A percentile compares a stretch with the other conserved stretches of the same genome.
Conservation (phyloP, 1,140 invertebrate species). For the Asbolus verrucosus region DNA sequence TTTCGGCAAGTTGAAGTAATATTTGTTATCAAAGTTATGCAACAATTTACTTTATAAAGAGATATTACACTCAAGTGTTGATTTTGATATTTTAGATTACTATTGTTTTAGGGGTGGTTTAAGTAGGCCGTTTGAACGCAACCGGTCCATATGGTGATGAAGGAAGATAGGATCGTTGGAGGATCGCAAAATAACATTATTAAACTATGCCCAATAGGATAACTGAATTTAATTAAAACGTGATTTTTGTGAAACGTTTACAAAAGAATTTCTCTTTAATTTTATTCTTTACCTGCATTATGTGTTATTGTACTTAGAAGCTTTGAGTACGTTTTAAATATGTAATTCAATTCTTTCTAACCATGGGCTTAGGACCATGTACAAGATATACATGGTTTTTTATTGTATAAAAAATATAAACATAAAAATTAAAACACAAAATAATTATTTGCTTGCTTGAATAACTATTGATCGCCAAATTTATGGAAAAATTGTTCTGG, state of each 20-base stretch:
- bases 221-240: constrained; percentile 1
- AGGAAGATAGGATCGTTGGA: background rate
- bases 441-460: no score
- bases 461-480: no score
- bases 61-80: background rate
- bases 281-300: background rate
- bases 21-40: constrained; percentile 1
- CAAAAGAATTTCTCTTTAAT: background rate
- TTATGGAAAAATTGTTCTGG: no score
- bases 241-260: background rate
- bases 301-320: no score
- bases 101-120: constrained; percentile 3
- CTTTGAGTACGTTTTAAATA: no score
- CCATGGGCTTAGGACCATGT: no score
- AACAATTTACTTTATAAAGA: background rate
- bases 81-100: constrained; percentile 5
- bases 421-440: no score
- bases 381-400: no score
- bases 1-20: background rate
- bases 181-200: background rate
- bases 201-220: background rate
- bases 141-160: constrained; percentile 3
- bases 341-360: no score
- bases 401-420: no score
- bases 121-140: background rate